Conservation (phyloP, 2,888 invertebrate species). For the Pycnomerus fuliginosus region DNA sequence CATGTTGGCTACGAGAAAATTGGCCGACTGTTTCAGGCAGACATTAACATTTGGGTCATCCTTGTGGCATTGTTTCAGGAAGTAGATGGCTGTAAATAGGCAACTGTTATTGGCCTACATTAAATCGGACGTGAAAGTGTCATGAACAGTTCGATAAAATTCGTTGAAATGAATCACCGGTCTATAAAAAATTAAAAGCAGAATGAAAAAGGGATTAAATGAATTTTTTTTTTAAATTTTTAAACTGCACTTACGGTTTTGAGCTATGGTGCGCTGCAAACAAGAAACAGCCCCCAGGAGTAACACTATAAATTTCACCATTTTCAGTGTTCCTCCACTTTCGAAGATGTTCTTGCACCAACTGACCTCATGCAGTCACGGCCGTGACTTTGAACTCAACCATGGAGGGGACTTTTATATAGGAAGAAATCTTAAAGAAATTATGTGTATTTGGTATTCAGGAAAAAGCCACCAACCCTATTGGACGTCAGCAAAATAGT, state of each 20-base stretch:
- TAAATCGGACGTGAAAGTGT: constrained; percentile 18
- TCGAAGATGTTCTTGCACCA: constrained; percentile 37
- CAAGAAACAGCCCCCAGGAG: constrained; percentile 1
- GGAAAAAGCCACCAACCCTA: too few species aligned
- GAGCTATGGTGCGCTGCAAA: constrained; percentile 8
- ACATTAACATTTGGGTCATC: constrained; percentile 69
- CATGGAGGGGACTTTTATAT: constrained; percentile 22
- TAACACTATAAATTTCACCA: constrained; percentile 5
- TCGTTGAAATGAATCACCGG: constrained; percentile 1
- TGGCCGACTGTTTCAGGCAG: constrained; percentile 73
- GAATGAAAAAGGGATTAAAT: neutral
- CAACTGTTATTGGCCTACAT: neutral
- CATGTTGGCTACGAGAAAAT: constrained; percentile 69
- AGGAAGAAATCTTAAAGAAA: too few species aligned
- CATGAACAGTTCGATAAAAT: constrained; percentile 10
- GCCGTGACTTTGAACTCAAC: constrained; percentile 45
- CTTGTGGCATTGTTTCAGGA: constrained; percentile 72
- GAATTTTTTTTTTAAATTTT: neutral
- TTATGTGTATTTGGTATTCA: too few species aligned
- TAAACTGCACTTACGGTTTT: constrained; percentile 25
- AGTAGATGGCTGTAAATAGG: constrained; percentile 59
- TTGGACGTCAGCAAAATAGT: too few species aligned
- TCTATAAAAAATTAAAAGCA: constrained; percentile 6
- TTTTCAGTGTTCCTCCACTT: constrained; percentile 16
- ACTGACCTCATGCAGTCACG: constrained; percentile 46